phyloP scores from a whole-genome alignment of 2,888 invertebrate species.

The Euplagia quadripunctaria region DNA sequence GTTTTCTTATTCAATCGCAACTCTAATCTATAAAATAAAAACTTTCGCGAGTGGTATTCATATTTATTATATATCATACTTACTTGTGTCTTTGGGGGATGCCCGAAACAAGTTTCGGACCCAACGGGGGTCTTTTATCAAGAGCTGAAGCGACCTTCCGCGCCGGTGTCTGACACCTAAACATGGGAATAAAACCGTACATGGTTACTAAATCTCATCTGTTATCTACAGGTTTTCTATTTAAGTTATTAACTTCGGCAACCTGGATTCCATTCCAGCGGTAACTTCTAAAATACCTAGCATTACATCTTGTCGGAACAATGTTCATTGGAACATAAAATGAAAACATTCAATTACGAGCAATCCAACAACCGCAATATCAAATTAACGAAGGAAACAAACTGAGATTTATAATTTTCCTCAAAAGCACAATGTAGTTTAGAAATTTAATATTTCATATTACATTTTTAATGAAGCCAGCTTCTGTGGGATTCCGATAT shows the following conservation, averaged over 20 bases:
- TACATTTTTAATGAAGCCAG: conserved; percentile 29
- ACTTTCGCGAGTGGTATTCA: too few relatives aligned
- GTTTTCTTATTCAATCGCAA: too few relatives aligned
- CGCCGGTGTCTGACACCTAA: too few relatives aligned
- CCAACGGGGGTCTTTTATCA: background rate
- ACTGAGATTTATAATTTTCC: conserved; percentile 17
- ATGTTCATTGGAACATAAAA: conserved; percentile 3
- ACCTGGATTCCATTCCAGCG: background rate
- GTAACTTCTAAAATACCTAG: background rate
- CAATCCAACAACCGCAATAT: conserved; percentile 6
- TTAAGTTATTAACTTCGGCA: background rate
- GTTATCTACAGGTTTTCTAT: background rate
- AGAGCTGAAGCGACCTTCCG: background rate
- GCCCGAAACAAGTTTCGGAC: too few relatives aligned
- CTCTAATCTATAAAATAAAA: too few relatives aligned
- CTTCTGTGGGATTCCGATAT: conserved; percentile 27
- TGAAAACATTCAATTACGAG: conserved; percentile 7
- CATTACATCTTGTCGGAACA: background rate
- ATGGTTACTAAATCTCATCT: too few relatives aligned
- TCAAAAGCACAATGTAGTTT: conserved; percentile 19
- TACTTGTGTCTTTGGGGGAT: too few relatives aligned
- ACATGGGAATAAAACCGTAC: background rate
- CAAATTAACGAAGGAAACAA: conserved; percentile 7
- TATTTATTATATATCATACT: too few relatives aligned
- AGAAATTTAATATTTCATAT: conserved; percentile 33